Evolutionary conservation across 1,140 invertebrate genomes (phyloP).

Genomic region (Drosophila pruinosa): DNA sequence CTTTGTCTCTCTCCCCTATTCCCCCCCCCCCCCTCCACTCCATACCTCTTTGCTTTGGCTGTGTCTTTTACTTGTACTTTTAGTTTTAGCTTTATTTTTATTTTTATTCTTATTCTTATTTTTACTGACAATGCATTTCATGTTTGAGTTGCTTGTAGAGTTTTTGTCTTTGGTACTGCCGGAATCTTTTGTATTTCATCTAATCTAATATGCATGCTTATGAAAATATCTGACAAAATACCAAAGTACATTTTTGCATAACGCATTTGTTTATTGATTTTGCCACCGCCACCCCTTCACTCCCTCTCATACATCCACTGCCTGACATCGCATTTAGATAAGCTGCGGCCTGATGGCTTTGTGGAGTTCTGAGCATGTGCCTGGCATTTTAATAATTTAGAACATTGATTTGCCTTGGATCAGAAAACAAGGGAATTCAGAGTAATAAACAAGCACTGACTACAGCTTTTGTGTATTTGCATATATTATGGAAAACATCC

Average conservation of each 20-base stretch:
- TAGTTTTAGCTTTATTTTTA: not conserved
- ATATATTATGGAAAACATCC: slow-evolving; percentile 35
- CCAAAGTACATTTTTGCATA: slow-evolving; percentile 27
- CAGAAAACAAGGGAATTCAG: not conserved
- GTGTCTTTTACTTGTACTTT: not conserved
- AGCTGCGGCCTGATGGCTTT: slow-evolving; percentile 2
- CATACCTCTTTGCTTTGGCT: not conserved
- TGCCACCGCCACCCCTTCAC: not conserved
- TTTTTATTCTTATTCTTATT: not conserved
- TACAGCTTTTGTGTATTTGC: slow-evolving; percentile 25
- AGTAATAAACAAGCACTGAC: slow-evolving; percentile 31
- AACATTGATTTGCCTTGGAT: not conserved
- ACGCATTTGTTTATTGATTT: slow-evolving; percentile 33
- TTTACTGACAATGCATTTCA: slow-evolving; percentile 46
- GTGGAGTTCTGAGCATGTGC: slow-evolving; percentile 14
- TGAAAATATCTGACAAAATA: slow-evolving; percentile 34
- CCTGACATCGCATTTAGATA: slow-evolving; percentile 3
- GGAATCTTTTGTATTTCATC: slow-evolving; percentile 21
- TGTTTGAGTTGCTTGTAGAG: slow-evolving; percentile 26
- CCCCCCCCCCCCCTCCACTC: not conserved
- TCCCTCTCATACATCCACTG: not conserved
- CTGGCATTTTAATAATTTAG: slow-evolving; percentile 42
- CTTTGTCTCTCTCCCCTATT: not conserved
- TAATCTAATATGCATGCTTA: slow-evolving; percentile 49
- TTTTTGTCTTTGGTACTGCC: not conserved